Conservation (phyloP, 2,113 vertebrate species). For the rabbit (Oryctolagus cuniculus) region DNA sequence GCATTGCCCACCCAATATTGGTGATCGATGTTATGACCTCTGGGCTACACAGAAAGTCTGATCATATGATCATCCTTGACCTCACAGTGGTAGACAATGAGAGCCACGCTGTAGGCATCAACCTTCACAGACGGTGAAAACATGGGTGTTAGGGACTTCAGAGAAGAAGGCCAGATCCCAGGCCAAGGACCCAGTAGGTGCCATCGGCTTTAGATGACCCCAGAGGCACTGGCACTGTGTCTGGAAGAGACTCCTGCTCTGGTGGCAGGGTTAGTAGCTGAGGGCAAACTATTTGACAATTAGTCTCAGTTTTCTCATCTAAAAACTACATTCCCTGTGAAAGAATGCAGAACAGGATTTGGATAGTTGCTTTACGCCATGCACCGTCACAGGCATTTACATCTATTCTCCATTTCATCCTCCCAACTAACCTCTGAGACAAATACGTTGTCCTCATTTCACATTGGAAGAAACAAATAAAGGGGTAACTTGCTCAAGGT, state of each 20-base stretch:
- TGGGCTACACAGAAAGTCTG: neutral
- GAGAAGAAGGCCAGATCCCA: neutral
- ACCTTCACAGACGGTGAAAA: neutral
- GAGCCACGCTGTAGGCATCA: neutral
- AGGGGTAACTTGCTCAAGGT: neutral
- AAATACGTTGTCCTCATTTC: neutral
- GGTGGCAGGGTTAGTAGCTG: neutral
- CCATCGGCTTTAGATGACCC: neutral
- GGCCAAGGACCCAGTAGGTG: neutral
- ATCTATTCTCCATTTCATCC: slow-evolving; percentile 6
- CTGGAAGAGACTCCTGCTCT: neutral
- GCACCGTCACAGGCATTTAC: slow-evolving; percentile 15
- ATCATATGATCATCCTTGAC: neutral
- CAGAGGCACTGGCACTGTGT: no score
- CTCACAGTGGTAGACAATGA: neutral
- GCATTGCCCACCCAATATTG: neutral
- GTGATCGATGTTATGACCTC: neutral
- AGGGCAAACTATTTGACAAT: neutral
- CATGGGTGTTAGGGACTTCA: neutral
- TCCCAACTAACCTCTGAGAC: neutral
- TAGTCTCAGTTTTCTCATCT: slow-evolving; percentile 58
- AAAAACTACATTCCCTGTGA: neutral
- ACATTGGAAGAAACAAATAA: neutral
- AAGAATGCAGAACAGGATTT: neutral
- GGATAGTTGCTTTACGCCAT: neutral